phyloP scores from a whole-genome alignment of 2,113 vertebrate species.

The Oryzias melastigma region DNA sequence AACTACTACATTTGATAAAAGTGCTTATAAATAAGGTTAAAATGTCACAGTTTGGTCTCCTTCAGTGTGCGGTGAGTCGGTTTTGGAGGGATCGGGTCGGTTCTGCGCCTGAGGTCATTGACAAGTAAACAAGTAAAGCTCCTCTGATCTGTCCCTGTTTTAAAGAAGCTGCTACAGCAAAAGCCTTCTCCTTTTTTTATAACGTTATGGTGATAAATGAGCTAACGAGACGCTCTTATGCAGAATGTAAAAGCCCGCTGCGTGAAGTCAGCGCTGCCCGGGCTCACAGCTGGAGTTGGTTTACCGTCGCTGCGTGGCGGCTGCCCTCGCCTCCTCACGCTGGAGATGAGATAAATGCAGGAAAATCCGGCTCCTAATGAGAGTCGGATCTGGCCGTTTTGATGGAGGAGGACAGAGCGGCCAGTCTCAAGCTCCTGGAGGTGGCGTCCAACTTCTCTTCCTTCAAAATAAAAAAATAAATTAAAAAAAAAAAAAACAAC shows the following conservation, averaged over 20 bases:
- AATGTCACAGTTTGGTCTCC: conserved; percentile 9
- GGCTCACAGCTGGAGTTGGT: not conserved
- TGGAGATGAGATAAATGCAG: not conserved
- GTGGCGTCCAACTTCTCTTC: conserved; percentile 77
- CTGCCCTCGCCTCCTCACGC: not conserved
- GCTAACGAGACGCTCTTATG: not conserved
- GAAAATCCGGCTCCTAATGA: conserved; percentile 78
- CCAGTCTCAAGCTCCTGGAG: conserved; percentile 63
- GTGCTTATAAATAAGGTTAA: conserved; percentile 39
- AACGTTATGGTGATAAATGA: not conserved
- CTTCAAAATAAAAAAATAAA: conserved; percentile 63
- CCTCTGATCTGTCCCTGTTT: no score
- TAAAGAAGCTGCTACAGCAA: no score
- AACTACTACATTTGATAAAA: conserved; percentile 22
- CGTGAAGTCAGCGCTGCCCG: not conserved
- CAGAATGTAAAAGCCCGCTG: not conserved
- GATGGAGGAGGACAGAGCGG: conserved; percentile 77
- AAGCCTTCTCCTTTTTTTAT: no score
- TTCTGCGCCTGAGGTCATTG: no score
- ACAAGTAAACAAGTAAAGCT: no score
- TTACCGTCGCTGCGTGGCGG: not conserved
- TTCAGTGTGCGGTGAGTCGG: not conserved
- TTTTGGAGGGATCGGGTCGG: not conserved
- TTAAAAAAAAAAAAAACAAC: not conserved
- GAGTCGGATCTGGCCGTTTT: conserved; percentile 71